Base-by-base conservation (phyloP, 2,888 invertebrate species). In the Chironomus tentans region DNA sequence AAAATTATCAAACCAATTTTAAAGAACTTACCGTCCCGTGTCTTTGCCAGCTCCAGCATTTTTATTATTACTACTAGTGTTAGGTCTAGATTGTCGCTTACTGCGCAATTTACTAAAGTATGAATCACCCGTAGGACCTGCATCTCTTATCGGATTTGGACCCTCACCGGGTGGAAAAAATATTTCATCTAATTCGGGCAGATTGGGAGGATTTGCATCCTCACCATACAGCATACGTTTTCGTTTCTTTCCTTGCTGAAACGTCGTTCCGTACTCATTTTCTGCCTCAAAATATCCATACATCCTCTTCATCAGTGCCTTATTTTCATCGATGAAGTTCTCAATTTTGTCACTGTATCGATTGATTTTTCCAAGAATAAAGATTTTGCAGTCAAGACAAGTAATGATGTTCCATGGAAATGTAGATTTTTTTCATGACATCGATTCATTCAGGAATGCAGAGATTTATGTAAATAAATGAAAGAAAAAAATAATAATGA, bases 291-390 rank as follows among this genome's bases (percentile, higher is more conserved):
- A 95, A 79, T 95, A 94, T 0, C 96, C 96, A 82, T 95, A 95
- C 96, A 96, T 96, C 77, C 95, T 87, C 81, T 93, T 91, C 88
- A 95, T 95, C 79, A 96, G 83, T 76, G 95, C 95, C 84, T 96
- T 96, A 83, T 96, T 96, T 83, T 96, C 95, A 81, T 96, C 95
- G 81, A 96, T 96, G 85, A 95, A 96, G 78, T 88, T 87, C 83
- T 95, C 95, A 83, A 96, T 96, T 82, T 92, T 90, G 79, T 94
- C 94, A 84, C 95, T 96, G 86, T 4, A 65, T 28, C 6, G 28
- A 28, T 28, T 28, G 1, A 38, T 72, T 61, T 28, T 28, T 28
- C 5, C 5, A 28, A 28, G 38, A 2, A 38, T 38, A 10, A 10
- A 38, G 10, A 38, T 38, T 28, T 28, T 28, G 2, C 5, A 4